Base-by-base conservation (phyloP, 1,140 invertebrate species). In the Zaprionus camerounensis region DNA sequence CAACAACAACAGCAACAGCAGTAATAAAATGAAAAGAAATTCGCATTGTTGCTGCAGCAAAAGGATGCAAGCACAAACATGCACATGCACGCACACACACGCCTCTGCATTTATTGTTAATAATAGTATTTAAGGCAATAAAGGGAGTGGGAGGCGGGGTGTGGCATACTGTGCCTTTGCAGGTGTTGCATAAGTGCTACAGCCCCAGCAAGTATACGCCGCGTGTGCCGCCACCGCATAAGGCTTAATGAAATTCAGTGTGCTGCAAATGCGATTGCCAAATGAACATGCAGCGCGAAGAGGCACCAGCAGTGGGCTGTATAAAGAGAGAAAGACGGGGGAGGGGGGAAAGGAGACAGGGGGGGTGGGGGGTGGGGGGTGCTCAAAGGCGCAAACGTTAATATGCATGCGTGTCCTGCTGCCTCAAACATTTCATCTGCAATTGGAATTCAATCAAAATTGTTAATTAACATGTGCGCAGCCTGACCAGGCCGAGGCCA, bases 391-490 rank as follows among this genome's bases (percentile, higher is more conserved):
- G 46, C 22, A 56, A 44, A 65, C 20, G 26, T 28, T 26, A 44
- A 70, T 17, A 44, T 31, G 28, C 20, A 11, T 20, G 55, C 13
- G 24, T 9, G 24, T 57, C 15, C 31, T 24, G 36, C 31, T 41
- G 61, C 57, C 55, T 55, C 67, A 70, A 76, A 72, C 74, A 81
- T 81, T 81, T 78, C 76, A 78, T 53, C 69, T 78, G 41, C 68
- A 80, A 78, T 80, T 80, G 79, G 79, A 80, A 81, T 81, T 81
- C 79, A 78, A 81, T 80, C 79, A 80, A 81, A 80, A 81, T 78
- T 81, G 79, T 81, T 81, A 81, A 81, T 81, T 81, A 81, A 81
- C 79, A 81, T 81, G 79, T 79, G 79, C 72, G 63, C 58, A 74
- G 38, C 65, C 55, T 57, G 71, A 49, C 66, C 28, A 36, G 11